Percentiles rank a stretch among this genome's conserved stretches.
These are phyloP conservation scores for Apogon talboti DNA, from an alignment of 2,797 vertebrate genomes.

Conservation along the genomic window DNA sequence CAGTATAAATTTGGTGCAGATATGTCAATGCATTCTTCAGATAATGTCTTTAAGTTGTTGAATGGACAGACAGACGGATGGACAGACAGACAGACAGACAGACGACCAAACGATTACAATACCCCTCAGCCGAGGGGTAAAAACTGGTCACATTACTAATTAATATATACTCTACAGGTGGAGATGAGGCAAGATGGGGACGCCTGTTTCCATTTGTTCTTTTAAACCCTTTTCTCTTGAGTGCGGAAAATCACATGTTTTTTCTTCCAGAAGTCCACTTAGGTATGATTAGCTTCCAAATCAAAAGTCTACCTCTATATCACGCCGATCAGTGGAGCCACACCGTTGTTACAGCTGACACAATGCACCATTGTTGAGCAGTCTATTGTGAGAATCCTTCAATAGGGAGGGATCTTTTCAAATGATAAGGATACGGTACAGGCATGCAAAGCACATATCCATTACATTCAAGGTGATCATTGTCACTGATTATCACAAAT, in stretches of 20 bases:
- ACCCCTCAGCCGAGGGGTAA: no score
- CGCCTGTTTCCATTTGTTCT: constrained; percentile 26
- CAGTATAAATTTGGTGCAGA: no score
- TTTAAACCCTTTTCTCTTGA: constrained; percentile 10
- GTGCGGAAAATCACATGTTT: constrained; percentile 3
- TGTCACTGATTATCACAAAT: constrained; percentile 58
- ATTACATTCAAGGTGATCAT: constrained; percentile 41
- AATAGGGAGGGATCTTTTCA: constrained; percentile 36
- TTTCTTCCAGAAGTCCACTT: background rate
- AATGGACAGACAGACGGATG: no score
- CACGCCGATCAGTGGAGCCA: constrained; percentile 36
- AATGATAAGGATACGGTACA: constrained; percentile 39
- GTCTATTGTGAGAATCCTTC: constrained; percentile 41
- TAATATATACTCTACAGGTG: background rate
- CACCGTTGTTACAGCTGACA: constrained; percentile 48
- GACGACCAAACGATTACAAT: no score
- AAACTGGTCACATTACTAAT: no score
- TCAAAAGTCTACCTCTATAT: constrained; percentile 33
- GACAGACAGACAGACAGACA: no score
- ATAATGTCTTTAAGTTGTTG: no score
- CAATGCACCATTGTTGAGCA: constrained; percentile 66
- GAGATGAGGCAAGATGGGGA: constrained; percentile 15
- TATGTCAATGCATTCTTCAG: no score
- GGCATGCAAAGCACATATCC: constrained; percentile 46
- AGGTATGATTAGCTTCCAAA: constrained; percentile 22